Evolutionary conservation across 1,140 invertebrate genomes (phyloP), one percentile per base, ranked within the genome.

Genomic region (Argopecten irradians): DNA sequence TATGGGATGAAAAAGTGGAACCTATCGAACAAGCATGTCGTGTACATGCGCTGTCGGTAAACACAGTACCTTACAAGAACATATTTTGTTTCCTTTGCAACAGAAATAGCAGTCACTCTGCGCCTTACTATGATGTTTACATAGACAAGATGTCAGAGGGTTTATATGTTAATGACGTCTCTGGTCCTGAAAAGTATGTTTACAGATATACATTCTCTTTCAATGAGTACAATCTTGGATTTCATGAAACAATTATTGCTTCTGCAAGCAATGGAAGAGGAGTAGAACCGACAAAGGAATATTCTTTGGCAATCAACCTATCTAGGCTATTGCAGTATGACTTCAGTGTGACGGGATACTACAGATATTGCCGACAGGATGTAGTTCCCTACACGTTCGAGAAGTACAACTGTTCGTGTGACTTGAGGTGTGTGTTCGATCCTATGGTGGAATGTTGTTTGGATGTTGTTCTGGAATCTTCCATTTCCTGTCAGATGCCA

Each of bases 51-150:
- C 11, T 71, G 16, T 32, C 84, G 1, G 22, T 16, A 8, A 34
- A 43, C 14, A 85, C 87, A n/a, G 34, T 32, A 8, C 43, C 43
- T 34, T 88, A 71, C 16, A 88, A 88, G 22, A 85, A 88, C 32
- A 39, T 71, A 13, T 85, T 71, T 71, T 88, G 87, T n/a, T 85
- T 71, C 32, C 85, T 88, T n/a, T 88, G 87, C 41, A 88, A 88
- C 55, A n/a, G 55, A 71, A 71, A 71, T 11, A 71, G 28, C 22
- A 71, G 19, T n/a, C 14, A 71, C 16, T n/a, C 14, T 3, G 5
- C 14, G 5, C 55, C 1, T 8, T 71, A 28, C 11, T 71, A 28
- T 16, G 55, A 71, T 71, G 55, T 71, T 22, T 71, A n/a, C 28
- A 71, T 28, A 71, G 22, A n/a, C 55, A 28, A 1, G 55, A n/a